Percentiles rank a stretch among this genome's conserved stretches.
phyloP scores from a whole-genome alignment of 2,113 vertebrate genomes.

The Circaetus cinerascens region DNA sequence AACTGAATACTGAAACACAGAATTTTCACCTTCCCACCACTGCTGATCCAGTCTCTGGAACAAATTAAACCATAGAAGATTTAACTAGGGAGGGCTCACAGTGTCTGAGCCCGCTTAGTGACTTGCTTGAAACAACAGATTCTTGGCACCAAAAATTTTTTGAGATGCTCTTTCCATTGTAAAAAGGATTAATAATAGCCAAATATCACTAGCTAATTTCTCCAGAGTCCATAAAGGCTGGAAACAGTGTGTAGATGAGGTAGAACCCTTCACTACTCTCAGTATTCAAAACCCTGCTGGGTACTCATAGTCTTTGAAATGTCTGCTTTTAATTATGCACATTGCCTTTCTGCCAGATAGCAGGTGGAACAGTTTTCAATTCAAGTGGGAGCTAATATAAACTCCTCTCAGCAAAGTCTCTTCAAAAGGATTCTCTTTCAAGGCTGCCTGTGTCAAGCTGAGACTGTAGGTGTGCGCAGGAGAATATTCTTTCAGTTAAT shows the following conservation, averaged over 20 bases:
- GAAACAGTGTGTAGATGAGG: constrained; percentile 33
- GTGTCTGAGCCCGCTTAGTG: neutral
- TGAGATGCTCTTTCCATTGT: constrained; percentile 36
- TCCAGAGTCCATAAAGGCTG: constrained; percentile 36
- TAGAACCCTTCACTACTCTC: constrained; percentile 12
- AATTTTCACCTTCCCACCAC: constrained; percentile 23
- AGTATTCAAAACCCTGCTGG: constrained; percentile 12
- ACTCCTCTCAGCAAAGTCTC: constrained; percentile 1
- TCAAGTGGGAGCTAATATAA: constrained; percentile 27
- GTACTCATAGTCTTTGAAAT: constrained; percentile 50
- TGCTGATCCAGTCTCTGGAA: constrained; percentile 27
- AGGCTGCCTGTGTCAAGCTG: neutral
- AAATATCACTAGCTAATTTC: constrained; percentile 48
- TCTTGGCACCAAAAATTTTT: constrained; percentile 31
- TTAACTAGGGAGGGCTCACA: neutral
- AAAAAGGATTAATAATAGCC: constrained; percentile 42
- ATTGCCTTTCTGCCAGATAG: constrained; percentile 33
- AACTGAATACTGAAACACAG: neutral
- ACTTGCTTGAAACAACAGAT: constrained; percentile 55
- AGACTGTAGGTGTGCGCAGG: neutral
- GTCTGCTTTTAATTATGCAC: constrained; percentile 68
- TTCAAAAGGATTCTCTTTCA: neutral
- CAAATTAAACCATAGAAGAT: constrained; percentile 49
- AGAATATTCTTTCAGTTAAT: neutral
- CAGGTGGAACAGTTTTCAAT: constrained; percentile 55